Conservation (phyloP, 2,888 invertebrate genomes). For the Dryomyza anilis region DNA sequence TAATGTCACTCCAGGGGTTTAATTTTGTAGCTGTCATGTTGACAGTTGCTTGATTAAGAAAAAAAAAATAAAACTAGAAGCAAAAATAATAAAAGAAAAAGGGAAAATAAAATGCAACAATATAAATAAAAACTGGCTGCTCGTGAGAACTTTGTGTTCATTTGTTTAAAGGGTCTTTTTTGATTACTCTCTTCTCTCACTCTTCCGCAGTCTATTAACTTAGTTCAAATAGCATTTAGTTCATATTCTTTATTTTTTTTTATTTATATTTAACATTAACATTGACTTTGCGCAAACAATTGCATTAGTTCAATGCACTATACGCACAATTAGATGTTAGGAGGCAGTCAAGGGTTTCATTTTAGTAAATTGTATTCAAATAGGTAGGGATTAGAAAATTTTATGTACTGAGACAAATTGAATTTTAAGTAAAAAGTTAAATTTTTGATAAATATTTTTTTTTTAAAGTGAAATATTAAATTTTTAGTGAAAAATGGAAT, state of each 20-base stretch:
- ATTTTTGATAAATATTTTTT: background rate
- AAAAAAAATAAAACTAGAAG: background rate
- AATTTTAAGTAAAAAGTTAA: background rate
- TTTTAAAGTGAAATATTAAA: background rate
- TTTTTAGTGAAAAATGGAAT: too few species aligned
- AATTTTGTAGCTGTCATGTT: constrained; percentile 15
- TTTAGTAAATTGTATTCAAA: too few species aligned
- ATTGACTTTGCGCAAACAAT: too few species aligned
- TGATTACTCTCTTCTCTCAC: background rate
- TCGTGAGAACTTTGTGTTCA: background rate
- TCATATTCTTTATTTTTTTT: too few species aligned
- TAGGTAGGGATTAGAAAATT: too few species aligned
- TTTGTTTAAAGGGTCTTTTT: background rate
- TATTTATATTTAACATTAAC: too few species aligned
- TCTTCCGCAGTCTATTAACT: background rate
- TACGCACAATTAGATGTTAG: too few species aligned
- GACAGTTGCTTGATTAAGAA: constrained; percentile 10
- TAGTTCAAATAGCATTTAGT: too few species aligned
- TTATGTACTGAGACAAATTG: background rate
- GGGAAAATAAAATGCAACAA: background rate
- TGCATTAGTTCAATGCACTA: too few species aligned
- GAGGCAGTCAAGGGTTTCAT: too few species aligned
- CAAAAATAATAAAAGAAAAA: background rate
- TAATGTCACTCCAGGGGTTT: constrained; percentile 25
- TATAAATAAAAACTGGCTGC: background rate